Percentiles rank a stretch among this genome's conserved stretches.
These are phyloP conservation scores for Adelosebastes latens DNA, from an alignment of 2,797 vertebrate species.

Conservation along the genomic window DNA sequence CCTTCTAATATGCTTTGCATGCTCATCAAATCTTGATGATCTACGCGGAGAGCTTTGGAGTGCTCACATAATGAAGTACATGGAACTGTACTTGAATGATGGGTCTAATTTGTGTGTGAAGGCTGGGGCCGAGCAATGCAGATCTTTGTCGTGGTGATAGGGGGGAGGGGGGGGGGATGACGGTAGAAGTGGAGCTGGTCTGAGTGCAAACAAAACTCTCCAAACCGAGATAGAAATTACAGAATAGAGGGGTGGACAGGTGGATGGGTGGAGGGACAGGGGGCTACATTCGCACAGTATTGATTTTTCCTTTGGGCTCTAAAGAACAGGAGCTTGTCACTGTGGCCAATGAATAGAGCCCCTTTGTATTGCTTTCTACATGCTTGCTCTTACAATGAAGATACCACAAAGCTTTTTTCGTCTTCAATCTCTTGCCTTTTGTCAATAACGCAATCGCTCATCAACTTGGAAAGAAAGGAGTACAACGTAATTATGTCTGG, in stretches of 20 bases:
- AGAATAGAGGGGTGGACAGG: slow-evolving; percentile 33
- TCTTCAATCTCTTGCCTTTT: slow-evolving; percentile 38
- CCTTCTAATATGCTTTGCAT: slow-evolving; percentile 25
- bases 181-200: slow-evolving; percentile 28
- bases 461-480: slow-evolving; percentile 30
- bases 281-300: slow-evolving; percentile 61
- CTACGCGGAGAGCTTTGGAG: slow-evolving; percentile 1
- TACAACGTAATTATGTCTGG: slow-evolving; percentile 20
- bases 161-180: neutral
- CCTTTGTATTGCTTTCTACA: slow-evolving; percentile 64
- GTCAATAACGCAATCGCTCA: slow-evolving; percentile 50
- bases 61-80: slow-evolving; percentile 20
- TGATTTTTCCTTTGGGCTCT: slow-evolving; percentile 68
- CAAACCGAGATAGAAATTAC: slow-evolving; percentile 62
- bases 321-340: slow-evolving; percentile 68
- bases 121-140: neutral
- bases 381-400: slow-evolving; percentile 57
- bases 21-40: slow-evolving; percentile 46
- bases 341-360: slow-evolving; percentile 47
- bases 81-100: slow-evolving; percentile 20
- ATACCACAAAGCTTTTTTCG: slow-evolving; percentile 53
- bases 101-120: slow-evolving; percentile 30
- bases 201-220: slow-evolving; percentile 58
- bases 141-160: slow-evolving; percentile 8
- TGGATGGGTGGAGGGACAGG: slow-evolving; percentile 36